A percentile compares a stretch with the other conserved stretches of the same genome.
Conservation (phyloP, 2,113 vertebrate genomes). For the Chauna torquata region DNA sequence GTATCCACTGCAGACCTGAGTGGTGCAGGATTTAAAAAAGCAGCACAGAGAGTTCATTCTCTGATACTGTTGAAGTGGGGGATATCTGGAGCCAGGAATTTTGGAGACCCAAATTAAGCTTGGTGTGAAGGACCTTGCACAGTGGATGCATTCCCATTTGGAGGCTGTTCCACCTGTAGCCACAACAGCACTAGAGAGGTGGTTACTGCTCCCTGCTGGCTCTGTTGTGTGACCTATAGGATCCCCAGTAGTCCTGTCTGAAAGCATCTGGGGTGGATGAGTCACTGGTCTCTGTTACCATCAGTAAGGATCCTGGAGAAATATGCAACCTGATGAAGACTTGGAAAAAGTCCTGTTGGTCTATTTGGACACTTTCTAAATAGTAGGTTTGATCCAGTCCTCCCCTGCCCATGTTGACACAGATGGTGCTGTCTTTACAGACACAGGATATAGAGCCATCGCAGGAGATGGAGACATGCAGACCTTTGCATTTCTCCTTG, state of each 20-base stretch:
- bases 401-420: neutral
- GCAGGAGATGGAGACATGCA: neutral
- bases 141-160: neutral
- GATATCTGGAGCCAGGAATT: neutral
- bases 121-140: neutral
- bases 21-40: neutral
- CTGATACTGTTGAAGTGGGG: neutral
- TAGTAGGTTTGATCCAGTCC: neutral
- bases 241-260: neutral
- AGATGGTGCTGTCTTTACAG: neutral
- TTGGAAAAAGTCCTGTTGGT: neutral
- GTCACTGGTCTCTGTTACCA: neutral
- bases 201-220: neutral
- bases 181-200: neutral
- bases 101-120: neutral
- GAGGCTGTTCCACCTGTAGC: neutral
- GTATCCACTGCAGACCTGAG: neutral
- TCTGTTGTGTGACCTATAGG: neutral
- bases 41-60: neutral
- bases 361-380: neutral
- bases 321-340: neutral
- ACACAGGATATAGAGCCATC: fast-evolving
- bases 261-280: neutral
- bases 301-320: neutral
- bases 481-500: neutral